Base-by-base conservation (phyloP, 2,888 invertebrate species). In the Apamea sordens region DNA sequence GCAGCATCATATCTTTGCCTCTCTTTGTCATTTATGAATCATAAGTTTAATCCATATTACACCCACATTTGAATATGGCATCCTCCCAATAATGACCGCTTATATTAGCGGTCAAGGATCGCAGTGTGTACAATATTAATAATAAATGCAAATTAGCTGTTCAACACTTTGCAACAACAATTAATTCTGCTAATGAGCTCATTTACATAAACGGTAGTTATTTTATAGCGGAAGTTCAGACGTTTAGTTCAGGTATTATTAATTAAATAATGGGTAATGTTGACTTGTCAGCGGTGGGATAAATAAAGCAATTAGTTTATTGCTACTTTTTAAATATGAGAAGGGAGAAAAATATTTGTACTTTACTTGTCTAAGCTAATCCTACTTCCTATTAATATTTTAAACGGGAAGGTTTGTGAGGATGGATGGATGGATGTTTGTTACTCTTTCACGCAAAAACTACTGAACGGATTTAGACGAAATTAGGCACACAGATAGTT, bases 171-270 rank as follows among this genome's bases (percentile, higher is more conserved):
- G 79, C 50, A 68, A 73, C 59, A 78, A 71, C 77, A 78, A 78
- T 83, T 82, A 84, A 87, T 86, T 89, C 11, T 21, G 6, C 47
- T 59, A 84, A 83, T 72, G 84, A 83, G 36, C 80, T 75, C 83
- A 72, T 79, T 83, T 72, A 68, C 72, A 80, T 53, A 8, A 64
- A 1, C 32, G 11, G 28, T 47, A 18, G 53, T 80, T 72, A 59
- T 59, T 32, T 28, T 36, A 81, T 56, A 21, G 32, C 28, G 18
- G 53, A 44, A 44, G 13, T 59, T 56, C 32, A n/a, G 24, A n/a
- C 24, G 41, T 28, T 50, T 32, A 10, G 24, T 10, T 56, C 13
- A 0, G 18, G 65, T 50, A 36, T 73, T 67, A 67, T 53, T 73
- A 8, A 69, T 47, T 5, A 36, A 36, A 41, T 10, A 56, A 47